Evolutionary conservation across 2,797 vertebrate species (phyloP).

Genomic region (Anabacerthia variegaticeps): DNA sequence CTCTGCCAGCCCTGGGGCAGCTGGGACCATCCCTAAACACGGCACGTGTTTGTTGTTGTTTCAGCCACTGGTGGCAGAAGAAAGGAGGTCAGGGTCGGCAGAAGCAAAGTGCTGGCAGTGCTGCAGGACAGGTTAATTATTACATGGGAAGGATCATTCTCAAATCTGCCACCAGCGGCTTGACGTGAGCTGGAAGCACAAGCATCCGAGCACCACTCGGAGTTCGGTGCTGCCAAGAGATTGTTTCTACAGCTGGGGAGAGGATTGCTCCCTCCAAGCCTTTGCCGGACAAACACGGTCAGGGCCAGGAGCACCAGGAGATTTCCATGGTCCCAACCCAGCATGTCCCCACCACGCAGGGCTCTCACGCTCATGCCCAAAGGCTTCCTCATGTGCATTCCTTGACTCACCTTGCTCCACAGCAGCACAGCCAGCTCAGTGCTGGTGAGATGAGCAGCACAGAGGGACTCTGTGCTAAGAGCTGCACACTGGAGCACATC

Average conservation of each 20-base stretch:
- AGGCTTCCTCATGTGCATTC: neutral
- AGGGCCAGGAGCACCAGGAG: neutral
- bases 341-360: rapidly evolving
- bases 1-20: neutral
- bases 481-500: rapidly evolving
- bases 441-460: neutral
- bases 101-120: neutral
- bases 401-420: neutral
- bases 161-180: neutral
- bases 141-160: constrained; percentile 11
- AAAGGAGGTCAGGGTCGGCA: constrained; percentile 29
- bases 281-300: neutral
- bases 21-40: constrained; percentile 25
- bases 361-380: neutral
- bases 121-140: constrained; percentile 57
- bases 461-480: neutral
- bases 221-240: neutral
- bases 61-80: neutral
- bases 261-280: neutral
- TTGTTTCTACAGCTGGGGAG: neutral
- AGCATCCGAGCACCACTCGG: rapidly evolving
- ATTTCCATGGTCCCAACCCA: neutral
- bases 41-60: neutral
- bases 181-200: neutral
- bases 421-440: neutral